Conservation (phyloP, 2,113 vertebrate species). For the Zootoca vivipara region DNA sequence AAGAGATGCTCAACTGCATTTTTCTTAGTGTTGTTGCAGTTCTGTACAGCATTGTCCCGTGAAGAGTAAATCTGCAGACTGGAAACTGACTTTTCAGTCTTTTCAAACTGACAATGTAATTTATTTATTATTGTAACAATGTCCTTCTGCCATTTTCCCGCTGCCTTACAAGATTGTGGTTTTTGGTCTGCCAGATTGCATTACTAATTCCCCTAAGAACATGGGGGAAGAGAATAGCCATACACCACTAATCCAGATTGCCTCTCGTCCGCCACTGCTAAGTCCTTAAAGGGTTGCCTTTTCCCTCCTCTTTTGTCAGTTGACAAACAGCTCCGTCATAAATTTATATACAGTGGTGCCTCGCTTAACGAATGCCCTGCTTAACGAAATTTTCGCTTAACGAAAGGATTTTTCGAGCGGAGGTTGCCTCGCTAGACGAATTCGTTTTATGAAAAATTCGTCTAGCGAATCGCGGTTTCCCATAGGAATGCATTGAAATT, state of each 20-base stretch:
- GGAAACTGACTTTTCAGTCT: too few species aligned
- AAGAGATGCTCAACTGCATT: slow-evolving; percentile 67
- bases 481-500: too few species aligned
- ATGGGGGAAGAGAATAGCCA: slow-evolving; percentile 56
- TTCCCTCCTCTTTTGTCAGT: slow-evolving; percentile 9
- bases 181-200: slow-evolving; percentile 52
- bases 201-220: slow-evolving; percentile 50
- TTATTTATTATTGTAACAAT: slow-evolving; percentile 35
- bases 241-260: slow-evolving; percentile 58
- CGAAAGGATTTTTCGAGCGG: too few species aligned
- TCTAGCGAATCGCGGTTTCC: too few species aligned
- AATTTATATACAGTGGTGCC: too few species aligned
- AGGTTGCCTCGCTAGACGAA: too few species aligned
- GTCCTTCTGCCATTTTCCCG: slow-evolving; percentile 48
- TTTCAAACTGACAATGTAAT: slow-evolving; percentile 56
- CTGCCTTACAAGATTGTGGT: not conserved
- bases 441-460: too few species aligned
- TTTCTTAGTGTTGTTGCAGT: slow-evolving; percentile 39
- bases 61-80: slow-evolving; percentile 67
- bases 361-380: too few species aligned
- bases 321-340: slow-evolving; percentile 45
- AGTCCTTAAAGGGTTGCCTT: slow-evolving; percentile 43
- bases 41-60: slow-evolving; percentile 70
- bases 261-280: slow-evolving; percentile 49
- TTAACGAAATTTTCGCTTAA: too few species aligned